These are phyloP conservation scores for Fregata magnificens DNA, from an alignment of 2,113 vertebrate genomes.

Conservation along the genomic window DNA sequence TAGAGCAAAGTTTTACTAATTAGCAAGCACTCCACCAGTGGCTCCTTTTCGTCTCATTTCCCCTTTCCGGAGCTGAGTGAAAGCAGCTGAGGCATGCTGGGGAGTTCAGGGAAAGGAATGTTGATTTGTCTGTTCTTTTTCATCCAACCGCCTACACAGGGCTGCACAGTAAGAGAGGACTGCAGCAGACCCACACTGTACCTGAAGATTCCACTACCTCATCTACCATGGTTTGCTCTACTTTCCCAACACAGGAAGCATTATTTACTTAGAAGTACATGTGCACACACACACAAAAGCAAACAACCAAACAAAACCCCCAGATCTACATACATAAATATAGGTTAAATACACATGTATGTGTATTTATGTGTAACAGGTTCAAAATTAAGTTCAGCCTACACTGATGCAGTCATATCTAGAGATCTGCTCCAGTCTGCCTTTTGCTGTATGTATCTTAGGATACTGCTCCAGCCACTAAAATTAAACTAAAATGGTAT, in stretches of 20 bases:
- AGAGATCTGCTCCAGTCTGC: neutral
- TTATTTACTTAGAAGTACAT: neutral
- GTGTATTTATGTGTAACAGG: neutral
- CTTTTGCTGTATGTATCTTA: neutral
- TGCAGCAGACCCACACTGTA: neutral
- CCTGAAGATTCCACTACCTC: neutral
- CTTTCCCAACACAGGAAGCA: neutral
- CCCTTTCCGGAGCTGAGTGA: slow-evolving; percentile 51
- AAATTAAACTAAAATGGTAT: neutral
- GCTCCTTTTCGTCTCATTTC: slow-evolving; percentile 56
- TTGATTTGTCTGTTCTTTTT: slow-evolving; percentile 52
- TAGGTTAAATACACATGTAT: neutral
- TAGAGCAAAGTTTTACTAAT: slow-evolving; percentile 64
- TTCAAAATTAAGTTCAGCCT: neutral
- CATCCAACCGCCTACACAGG: neutral
- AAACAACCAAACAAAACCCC: neutral
- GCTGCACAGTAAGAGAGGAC: neutral
- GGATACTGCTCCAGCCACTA: neutral
- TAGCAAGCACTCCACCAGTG: slow-evolving; percentile 42
- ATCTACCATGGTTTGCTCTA: neutral
- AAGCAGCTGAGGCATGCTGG: slow-evolving; percentile 59
- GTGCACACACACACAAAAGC: neutral
- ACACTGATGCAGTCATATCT: neutral
- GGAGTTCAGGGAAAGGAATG: slow-evolving; percentile 57
- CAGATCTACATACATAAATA: neutral